Base-by-base conservation (phyloP, 2,113 vertebrate genomes). In the Rhea pennata region DNA sequence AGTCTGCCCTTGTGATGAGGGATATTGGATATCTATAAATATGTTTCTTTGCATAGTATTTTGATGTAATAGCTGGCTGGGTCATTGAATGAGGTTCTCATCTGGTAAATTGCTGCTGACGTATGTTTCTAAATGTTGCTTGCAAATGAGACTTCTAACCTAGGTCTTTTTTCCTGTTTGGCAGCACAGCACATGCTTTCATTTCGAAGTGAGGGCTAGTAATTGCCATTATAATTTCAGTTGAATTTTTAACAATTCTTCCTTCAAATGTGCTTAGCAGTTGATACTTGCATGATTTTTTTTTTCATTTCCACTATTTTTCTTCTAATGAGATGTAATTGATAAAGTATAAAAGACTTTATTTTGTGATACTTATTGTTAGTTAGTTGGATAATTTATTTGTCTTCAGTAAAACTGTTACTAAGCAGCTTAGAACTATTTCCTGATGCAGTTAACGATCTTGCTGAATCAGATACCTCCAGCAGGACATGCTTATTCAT, bases 401-500 rank as follows among this genome's bases (percentile, higher is more conserved):
- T 85, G 59, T 42, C n/a, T 62, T 26, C 62, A 69, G 66, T 40
- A 87, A 72, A 54, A 31, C 40, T 54, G 31, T 88, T 83, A 61
- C 42, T 53, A 59, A 87, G 89, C 74, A 84, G 62, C 87, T 53
- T 88, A 54, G 87, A 54, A 77, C 36, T 42, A 3, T 84, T 84
- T 79, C 31, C 27, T 91, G 91, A 50, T 88, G 64, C 92, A 71
- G 75, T n/a, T 89, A 72, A 29, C 61, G 82, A 72, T 91, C 84
- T 62, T 90, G 74, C 94, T 95, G 96, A 95, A 87, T 95, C 92
- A 91, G 92, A 65, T 51, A 3, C 73, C 61, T 92, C 48, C 56
- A 86, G 7, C 39, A 67, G 89, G 90, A 92, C 95, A 29, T 94
- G 78, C 78, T 96, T 95, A 90, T 91, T 96, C 94, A 80, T 72